phyloP scores from a whole-genome alignment of 2,888 invertebrate species.

The Aplocera efformata region DNA sequence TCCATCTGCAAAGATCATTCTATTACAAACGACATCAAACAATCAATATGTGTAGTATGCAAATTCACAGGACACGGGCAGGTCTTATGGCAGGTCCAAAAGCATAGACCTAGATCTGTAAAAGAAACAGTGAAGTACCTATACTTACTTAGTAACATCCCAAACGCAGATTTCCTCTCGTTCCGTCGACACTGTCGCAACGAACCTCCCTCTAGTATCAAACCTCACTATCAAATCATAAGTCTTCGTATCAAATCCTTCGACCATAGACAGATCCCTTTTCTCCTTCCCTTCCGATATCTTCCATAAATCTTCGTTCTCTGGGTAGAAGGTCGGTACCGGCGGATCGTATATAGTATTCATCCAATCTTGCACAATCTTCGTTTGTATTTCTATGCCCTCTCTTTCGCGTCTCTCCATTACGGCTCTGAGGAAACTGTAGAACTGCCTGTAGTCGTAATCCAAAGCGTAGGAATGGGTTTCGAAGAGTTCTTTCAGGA shows the following conservation, averaged over 20 bases:
- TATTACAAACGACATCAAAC: too few relatives aligned
- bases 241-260: slow-evolving; percentile 69
- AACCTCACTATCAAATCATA: slow-evolving; percentile 83
- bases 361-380: slow-evolving; percentile 67
- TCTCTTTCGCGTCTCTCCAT: slow-evolving; percentile 62
- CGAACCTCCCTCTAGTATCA: slow-evolving; percentile 84
- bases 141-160: slow-evolving; percentile 82
- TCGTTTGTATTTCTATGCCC: slow-evolving; percentile 52
- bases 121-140: too few relatives aligned
- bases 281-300: slow-evolving; percentile 53
- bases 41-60: too few relatives aligned
- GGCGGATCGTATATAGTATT: slow-evolving; percentile 76
- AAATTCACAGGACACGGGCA: too few relatives aligned
- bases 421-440: slow-evolving; percentile 80
- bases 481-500: slow-evolving; percentile 85
- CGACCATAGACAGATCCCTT: slow-evolving; percentile 53
- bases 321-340: slow-evolving; percentile 81
- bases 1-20: too few relatives aligned
- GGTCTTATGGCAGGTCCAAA: too few relatives aligned
- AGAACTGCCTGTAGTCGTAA: slow-evolving; percentile 91
- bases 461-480: slow-evolving; percentile 86
- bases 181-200: slow-evolving; percentile 87
- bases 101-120: too few relatives aligned
- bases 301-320: slow-evolving; percentile 69
- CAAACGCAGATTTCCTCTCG: slow-evolving; percentile 90